A percentile compares a stretch with the other conserved stretches of the same genome.
Conservation (phyloP, 2,797 vertebrate species). For the Tarsius wallacei region DNA sequence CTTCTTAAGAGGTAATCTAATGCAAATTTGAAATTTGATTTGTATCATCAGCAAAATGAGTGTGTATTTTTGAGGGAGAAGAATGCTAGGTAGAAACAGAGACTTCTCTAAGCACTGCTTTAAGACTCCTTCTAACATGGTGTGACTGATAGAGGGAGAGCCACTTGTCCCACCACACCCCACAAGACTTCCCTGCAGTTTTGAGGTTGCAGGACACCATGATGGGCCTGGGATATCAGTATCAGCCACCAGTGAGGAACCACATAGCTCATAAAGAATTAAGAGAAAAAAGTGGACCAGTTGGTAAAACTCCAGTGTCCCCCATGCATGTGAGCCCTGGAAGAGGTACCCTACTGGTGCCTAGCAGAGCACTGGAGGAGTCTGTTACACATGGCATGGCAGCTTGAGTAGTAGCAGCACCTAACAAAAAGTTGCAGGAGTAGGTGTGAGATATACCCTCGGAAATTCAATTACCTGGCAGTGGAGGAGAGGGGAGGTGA, state of each 20-base stretch:
- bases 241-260: background rate
- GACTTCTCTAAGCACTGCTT: background rate
- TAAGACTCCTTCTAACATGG: background rate
- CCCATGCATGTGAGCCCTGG: background rate
- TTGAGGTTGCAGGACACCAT: background rate
- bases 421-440: background rate
- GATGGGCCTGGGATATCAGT: no score
- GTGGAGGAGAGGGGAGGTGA: background rate
- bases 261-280: background rate
- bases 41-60: background rate
- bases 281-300: background rate
- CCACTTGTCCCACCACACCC: accelerated
- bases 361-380: background rate
- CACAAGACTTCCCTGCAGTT: background rate
- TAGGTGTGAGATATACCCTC: background rate
- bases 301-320: background rate
- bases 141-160: background rate
- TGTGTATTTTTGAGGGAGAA: background rate
- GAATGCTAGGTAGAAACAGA: background rate
- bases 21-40: background rate
- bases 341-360: background rate
- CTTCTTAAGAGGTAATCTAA: background rate
- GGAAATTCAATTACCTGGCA: background rate
- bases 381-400: no score
- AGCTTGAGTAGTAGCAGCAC: background rate